Evolutionary conservation across 2,888 invertebrate species (phyloP).

Genomic region (Patella depressa): DNA sequence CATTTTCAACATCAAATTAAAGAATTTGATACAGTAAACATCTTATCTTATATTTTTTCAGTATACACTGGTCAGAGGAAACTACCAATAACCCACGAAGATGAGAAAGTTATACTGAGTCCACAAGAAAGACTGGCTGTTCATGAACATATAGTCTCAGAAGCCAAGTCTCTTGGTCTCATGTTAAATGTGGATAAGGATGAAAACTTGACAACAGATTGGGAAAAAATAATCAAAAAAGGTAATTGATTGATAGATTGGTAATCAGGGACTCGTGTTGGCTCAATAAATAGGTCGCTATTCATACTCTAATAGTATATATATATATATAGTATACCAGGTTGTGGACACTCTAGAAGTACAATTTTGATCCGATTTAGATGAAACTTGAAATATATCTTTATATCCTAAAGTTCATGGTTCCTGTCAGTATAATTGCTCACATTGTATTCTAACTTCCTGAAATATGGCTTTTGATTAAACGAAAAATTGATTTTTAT

Average conservation of each 20-base stretch:
- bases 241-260: slow-evolving; percentile 24
- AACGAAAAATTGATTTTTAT: too few relatives aligned
- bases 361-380: too few relatives aligned
- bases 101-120: slow-evolving; percentile 53
- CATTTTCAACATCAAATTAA: too few relatives aligned
- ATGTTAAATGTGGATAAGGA: slow-evolving; percentile 53
- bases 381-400: neutral
- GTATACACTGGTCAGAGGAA: slow-evolving; percentile 55
- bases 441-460: too few relatives aligned
- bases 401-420: neutral
- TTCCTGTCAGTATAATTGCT: too few relatives aligned
- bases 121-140: slow-evolving; percentile 63
- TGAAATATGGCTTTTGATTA: too few relatives aligned
- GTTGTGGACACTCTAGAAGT: neutral
- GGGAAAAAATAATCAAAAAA: slow-evolving; percentile 45
- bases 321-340: neutral
- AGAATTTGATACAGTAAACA: too few relatives aligned
- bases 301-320: neutral
- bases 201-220: slow-evolving; percentile 57
- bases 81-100: slow-evolving; percentile 58
- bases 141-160: slow-evolving; percentile 58
- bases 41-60: slow-evolving; percentile 26
- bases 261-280: neutral
- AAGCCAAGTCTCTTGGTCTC: slow-evolving; percentile 53
- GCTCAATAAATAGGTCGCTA: neutral